phyloP scores from a whole-genome alignment of 2,113 vertebrate species.

The Tursiops truncatus region DNA sequence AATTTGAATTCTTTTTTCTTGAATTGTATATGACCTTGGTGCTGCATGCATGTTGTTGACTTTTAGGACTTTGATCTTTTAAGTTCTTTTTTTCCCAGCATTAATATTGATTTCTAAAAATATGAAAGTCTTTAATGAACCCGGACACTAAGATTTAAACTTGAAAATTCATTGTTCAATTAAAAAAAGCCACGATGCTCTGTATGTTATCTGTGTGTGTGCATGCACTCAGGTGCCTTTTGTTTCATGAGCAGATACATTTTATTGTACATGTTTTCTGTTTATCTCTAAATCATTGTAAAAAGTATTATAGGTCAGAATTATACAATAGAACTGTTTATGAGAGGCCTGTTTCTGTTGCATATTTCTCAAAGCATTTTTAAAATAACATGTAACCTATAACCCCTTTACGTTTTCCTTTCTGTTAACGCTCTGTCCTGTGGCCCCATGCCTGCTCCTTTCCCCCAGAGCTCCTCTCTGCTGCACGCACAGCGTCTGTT shows the following conservation, averaged over 20 bases:
- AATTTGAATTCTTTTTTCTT: conserved; percentile 72
- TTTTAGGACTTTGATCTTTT: conserved; percentile 80
- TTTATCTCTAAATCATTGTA: conserved; percentile 58
- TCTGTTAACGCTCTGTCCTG: conserved; percentile 70
- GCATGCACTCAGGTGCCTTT: conserved; percentile 51
- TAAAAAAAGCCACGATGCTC: conserved; percentile 44
- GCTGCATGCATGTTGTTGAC: conserved; percentile 80
- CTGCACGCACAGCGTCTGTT: conserved; percentile 52
- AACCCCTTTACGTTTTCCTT: conserved; percentile 63
- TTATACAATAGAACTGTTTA: conserved; percentile 31
- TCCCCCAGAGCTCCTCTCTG: conserved; percentile 56
- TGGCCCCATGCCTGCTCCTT: conserved; percentile 66
- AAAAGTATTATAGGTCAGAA: conserved; percentile 37
- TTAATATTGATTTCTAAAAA: conserved; percentile 80
- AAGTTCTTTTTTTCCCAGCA: conserved; percentile 54
- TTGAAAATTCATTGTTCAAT: conserved; percentile 71
- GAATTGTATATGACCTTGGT: conserved; percentile 80
- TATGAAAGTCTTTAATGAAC: conserved; percentile 77
- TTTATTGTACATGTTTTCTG: conserved; percentile 54
- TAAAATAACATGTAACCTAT: conserved; percentile 61
- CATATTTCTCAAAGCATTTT: conserved; percentile 70
- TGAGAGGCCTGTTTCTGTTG: conserved; percentile 57
- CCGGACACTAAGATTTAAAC: conserved; percentile 77
- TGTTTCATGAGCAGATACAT: conserved; percentile 45
- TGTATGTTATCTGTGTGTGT: conserved; percentile 77